Evolutionary conservation across 2,888 invertebrate genomes (phyloP).

Genomic region (Erebia ligea): DNA sequence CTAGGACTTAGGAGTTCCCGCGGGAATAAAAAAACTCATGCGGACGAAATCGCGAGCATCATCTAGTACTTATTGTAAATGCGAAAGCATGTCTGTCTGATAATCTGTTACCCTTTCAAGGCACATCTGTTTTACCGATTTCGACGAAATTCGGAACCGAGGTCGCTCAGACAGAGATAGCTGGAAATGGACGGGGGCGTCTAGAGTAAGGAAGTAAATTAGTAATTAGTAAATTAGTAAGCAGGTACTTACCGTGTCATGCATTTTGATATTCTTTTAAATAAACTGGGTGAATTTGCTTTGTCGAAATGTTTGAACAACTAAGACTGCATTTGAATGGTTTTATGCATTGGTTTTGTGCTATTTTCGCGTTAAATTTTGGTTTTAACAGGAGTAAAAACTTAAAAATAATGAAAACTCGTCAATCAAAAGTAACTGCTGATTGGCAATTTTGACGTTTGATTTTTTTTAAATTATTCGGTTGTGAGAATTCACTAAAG

Average conservation of each 20-base stretch:
- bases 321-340: not conserved
- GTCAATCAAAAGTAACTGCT: not conserved
- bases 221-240: too few species aligned
- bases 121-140: too few species aligned
- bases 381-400: not conserved
- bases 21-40: too few species aligned
- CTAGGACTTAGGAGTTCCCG: too few species aligned
- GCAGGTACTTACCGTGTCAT: conserved; percentile 60
- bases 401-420: not conserved
- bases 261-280: conserved; percentile 53
- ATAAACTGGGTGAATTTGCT: conserved; percentile 5
- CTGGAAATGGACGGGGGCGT: too few species aligned
- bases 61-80: too few species aligned
- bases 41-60: too few species aligned
- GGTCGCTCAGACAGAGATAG: too few species aligned
- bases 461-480: not conserved
- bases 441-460: not conserved
- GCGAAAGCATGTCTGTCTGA: too few species aligned
- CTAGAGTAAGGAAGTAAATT: too few species aligned
- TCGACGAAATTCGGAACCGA: too few species aligned
- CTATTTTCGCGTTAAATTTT: conserved; percentile 16
- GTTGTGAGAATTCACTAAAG: not conserved
- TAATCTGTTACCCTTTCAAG: too few species aligned
- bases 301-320: not conserved
- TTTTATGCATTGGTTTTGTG: not conserved